phyloP scores from a whole-genome alignment of 2,113 vertebrate genomes.

The Excalfactoria chinensis region DNA sequence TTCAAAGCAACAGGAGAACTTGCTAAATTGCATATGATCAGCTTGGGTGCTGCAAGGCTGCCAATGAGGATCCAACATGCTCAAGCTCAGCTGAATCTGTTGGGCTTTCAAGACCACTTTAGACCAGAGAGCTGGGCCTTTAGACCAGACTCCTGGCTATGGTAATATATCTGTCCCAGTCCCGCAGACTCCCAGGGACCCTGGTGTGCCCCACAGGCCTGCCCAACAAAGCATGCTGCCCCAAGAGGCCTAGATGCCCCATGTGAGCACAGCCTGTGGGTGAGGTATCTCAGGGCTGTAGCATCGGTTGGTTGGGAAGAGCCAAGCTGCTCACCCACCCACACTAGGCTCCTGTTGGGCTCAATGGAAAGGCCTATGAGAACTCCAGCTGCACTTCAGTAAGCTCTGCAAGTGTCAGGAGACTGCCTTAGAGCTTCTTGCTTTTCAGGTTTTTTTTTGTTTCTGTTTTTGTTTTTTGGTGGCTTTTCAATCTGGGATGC shows the following conservation, averaged over 20 bases:
- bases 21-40: background rate
- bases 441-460: no score
- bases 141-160: background rate
- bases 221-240: background rate
- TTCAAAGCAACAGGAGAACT: background rate
- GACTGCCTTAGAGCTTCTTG: background rate
- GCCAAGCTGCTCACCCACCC: background rate
- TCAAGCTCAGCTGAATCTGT: background rate
- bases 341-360: background rate
- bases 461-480: no score
- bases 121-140: background rate
- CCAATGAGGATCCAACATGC: background rate
- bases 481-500: background rate
- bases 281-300: accelerated
- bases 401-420: background rate
- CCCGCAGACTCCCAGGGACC: background rate
- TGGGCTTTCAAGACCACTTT: background rate
- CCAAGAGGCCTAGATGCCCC: background rate
- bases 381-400: background rate
- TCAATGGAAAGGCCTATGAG: background rate
- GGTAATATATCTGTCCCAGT: background rate
- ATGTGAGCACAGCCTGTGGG: background rate
- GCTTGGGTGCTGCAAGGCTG: background rate
- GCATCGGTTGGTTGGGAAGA: background rate
- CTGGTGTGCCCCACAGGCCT: background rate